Evolutionary conservation across 2,113 vertebrate species (phyloP), one percentile per base, ranked within the genome.

Genomic region (Alethe diademata): DNA sequence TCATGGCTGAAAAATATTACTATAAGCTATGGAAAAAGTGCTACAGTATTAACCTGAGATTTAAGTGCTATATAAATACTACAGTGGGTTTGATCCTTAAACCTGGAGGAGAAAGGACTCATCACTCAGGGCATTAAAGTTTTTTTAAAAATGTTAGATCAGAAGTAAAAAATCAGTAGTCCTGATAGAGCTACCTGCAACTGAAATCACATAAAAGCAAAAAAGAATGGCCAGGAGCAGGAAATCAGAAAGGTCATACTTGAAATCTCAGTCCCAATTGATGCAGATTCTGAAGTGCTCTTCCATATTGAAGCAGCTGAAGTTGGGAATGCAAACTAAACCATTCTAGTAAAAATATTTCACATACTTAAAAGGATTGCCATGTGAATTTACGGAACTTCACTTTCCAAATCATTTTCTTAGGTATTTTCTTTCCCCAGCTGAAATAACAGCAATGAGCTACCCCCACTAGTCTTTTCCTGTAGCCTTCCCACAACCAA

Each of bases 371-470:
- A 82, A 85, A 92, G 71, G 6, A 80, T 78, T 93, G 73, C 61
- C 47, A 78, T 64, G 86, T 84, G 78, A 90, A 86, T 94, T 97
- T 92, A 73, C 57, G 9, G 91, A 88, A 81, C 51, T 95, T 79
- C 56, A 50, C 70, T 87, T 88, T 92, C 78, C 73, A 94, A 88
- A 86, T 51, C 0, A 65, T 91, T 94, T 93, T 90, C 87, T 91
- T 80, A 88, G 61, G 82, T 33, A 65, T 93, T 91, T 72, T 74
- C 73, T 74, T 76, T 51, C 36, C 51, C 43, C 97, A 93, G 97
- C 97, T 97, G 97, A 94, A 96, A 97, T 89, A 97, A 97, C 87
- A 97, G 54, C 10, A 33, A 29, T 33, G 45, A 80, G 36, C 42
- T 33, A 29, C 66, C 92, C 95, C 86, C 74, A 78, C 51, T 62